Base-by-base conservation (phyloP, 2,888 invertebrate species). In the Agonum fuliginosum region DNA sequence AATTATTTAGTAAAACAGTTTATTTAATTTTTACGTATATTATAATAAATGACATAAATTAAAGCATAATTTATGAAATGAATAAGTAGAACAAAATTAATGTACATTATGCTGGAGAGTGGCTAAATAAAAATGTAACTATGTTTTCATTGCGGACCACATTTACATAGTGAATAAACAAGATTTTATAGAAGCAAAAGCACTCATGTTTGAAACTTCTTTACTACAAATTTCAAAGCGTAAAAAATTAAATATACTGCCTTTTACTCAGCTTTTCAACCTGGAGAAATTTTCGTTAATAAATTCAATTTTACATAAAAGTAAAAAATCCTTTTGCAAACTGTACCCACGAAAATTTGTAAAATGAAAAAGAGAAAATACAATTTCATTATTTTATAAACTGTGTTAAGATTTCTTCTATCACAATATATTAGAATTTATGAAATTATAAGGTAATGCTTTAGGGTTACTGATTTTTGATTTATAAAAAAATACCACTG, bases 231-330 rank as follows among this genome's bases (percentile, higher is more conserved):
- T 62, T 30, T 62, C 30, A 62, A 62, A 30, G 27, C 34, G 58
- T 62, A 62, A 58, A 62, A 62, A 10, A 30, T 62, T 62, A 62
- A 62, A 34, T 62, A 58, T 27, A 58, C 58, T 17, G 58, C 34
- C 17, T 62, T 58, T 62, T 62, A 62, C 58, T 6, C 30, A 2
- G 22, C 24, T 17, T 30, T 30, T 30, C 30, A 62, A 62, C 30
- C 14, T 10, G 17, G 58, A 62, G 58, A 62, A 62, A 62, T 62
- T 62, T 62, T 62, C 58, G 34, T 62, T 62, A 27, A 62, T 34
- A 62, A 62, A 62, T 30, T 62, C 58, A 62, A 62, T 62, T 62
- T 62, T 62, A 10, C 22, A n/a, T 22, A 22, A 20, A 27, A 17
- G 6, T 8, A 0, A 17, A 62, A 12, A 8, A 62, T 62, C 58